These are phyloP conservation scores for Synergus gifuensis DNA, from an alignment of 2,888 invertebrate species.

Conservation along the genomic window DNA sequence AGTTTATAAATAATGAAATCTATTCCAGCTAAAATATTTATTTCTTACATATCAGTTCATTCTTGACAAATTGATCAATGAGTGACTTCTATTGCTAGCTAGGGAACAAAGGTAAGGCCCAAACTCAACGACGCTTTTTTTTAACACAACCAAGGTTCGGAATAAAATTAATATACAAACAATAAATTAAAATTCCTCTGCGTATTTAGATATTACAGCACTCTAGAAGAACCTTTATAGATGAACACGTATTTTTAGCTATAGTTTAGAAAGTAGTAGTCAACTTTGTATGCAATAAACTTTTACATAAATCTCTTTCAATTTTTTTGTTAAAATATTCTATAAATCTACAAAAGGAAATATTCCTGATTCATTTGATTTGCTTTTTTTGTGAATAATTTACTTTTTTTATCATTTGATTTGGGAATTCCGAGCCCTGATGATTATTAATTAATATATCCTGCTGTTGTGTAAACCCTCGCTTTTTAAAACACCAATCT, in stretches of 20 bases:
- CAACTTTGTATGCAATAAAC: not conserved
- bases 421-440: slow-evolving; percentile 11
- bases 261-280: slow-evolving; percentile 25
- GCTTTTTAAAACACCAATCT: slow-evolving; percentile 45
- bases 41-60: slow-evolving; percentile 3
- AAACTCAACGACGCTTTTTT: slow-evolving; percentile 42
- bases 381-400: not conserved
- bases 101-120: slow-evolving; percentile 75
- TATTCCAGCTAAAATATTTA: not conserved
- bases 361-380: not conserved
- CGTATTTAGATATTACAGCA: slow-evolving; percentile 48
- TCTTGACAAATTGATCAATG: slow-evolving; percentile 69
- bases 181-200: slow-evolving; percentile 46
- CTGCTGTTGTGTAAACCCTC: slow-evolving; percentile 64
- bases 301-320: not conserved
- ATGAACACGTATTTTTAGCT: slow-evolving; percentile 12
- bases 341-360: not conserved
- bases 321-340: not conserved
- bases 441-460: slow-evolving; percentile 55
- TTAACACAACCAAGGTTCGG: slow-evolving; percentile 4
- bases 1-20: no score
- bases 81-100: slow-evolving; percentile 76
- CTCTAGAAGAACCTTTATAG: slow-evolving; percentile 38
- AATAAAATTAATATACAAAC: not conserved
- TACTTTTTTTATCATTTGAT: not conserved